phyloP scores from a whole-genome alignment of 2,888 invertebrate genomes.

The Drosophila atroscutellata region DNA sequence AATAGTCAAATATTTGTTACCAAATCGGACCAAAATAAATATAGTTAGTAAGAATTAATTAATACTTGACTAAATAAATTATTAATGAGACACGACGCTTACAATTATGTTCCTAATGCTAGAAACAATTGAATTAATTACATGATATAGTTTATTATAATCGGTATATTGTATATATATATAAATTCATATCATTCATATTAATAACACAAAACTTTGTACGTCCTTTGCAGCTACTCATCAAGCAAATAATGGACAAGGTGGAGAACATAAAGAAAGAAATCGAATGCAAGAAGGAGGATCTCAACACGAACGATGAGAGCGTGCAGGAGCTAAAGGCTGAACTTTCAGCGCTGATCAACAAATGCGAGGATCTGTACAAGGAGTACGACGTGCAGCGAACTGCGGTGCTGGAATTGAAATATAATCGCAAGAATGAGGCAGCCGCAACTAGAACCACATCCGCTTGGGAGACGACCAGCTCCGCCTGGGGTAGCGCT shows the following conservation, averaged over 20 bases:
- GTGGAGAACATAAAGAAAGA: constrained; percentile 91
- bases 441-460: constrained; percentile 59
- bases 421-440: constrained; percentile 86
- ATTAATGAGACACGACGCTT: background rate
- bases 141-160: background rate
- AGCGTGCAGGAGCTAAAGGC: constrained; percentile 91
- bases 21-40: background rate
- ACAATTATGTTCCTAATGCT: background rate
- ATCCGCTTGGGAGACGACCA: constrained; percentile 87
- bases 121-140: background rate
- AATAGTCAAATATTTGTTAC: background rate
- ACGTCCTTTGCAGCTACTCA: constrained; percentile 86
- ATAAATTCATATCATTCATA: background rate
- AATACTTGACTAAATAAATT: background rate
- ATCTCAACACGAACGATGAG: constrained; percentile 92
- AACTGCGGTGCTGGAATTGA: constrained; percentile 86
- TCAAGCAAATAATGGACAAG: constrained; percentile 89
- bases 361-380: constrained; percentile 89
- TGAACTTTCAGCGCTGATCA: constrained; percentile 88
- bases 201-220: background rate
- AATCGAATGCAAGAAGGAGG: constrained; percentile 91
- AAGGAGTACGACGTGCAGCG: constrained; percentile 89
- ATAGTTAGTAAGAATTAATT: background rate
- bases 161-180: background rate
- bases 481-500: constrained; percentile 42